Conservation (phyloP, 2,888 invertebrate genomes). For the Eledona agricola region DNA sequence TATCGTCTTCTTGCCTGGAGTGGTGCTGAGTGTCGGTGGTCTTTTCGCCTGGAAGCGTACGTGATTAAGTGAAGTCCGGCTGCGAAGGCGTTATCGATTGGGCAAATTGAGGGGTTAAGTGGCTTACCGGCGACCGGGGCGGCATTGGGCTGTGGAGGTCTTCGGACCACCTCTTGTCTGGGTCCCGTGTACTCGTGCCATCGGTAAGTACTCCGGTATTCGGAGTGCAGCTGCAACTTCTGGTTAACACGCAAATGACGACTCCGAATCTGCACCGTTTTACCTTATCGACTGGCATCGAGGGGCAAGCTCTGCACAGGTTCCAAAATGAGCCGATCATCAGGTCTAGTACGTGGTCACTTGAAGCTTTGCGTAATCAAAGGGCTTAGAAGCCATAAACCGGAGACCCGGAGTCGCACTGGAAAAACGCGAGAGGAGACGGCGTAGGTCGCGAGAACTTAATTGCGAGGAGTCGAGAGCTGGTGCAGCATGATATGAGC, state of each 20-base stretch:
- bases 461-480: slow-evolving; percentile 35
- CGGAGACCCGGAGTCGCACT: slow-evolving; percentile 39
- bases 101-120: slow-evolving; percentile 25
- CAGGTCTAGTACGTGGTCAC: slow-evolving; percentile 62
- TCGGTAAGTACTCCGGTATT: slow-evolving; percentile 93
- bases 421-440: slow-evolving; percentile 37
- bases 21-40: slow-evolving; percentile 49
- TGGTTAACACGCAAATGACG: too few relatives aligned
- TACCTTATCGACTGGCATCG: slow-evolving; percentile 97
- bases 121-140: slow-evolving; percentile 50
- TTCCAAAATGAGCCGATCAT: slow-evolving; percentile 99
- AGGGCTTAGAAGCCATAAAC: slow-evolving; percentile 52
- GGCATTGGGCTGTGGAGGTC: slow-evolving; percentile 66
- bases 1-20: slow-evolving; percentile 57
- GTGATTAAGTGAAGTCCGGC: slow-evolving; percentile 24
- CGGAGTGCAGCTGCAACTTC: slow-evolving; percentile 85
- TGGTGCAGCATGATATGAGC: slow-evolving; percentile 44
- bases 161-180: slow-evolving; percentile 76
- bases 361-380: slow-evolving; percentile 37
- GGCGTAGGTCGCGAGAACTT: slow-evolving; percentile 36
- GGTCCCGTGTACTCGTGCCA: slow-evolving; percentile 92
- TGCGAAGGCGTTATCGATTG: slow-evolving; percentile 28
- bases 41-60: slow-evolving; percentile 51
- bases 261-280: slow-evolving; percentile 43
- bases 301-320: slow-evolving; percentile 95